Conservation (phyloP, 2,113 vertebrate genomes). For the Mastomys coucha region DNA sequence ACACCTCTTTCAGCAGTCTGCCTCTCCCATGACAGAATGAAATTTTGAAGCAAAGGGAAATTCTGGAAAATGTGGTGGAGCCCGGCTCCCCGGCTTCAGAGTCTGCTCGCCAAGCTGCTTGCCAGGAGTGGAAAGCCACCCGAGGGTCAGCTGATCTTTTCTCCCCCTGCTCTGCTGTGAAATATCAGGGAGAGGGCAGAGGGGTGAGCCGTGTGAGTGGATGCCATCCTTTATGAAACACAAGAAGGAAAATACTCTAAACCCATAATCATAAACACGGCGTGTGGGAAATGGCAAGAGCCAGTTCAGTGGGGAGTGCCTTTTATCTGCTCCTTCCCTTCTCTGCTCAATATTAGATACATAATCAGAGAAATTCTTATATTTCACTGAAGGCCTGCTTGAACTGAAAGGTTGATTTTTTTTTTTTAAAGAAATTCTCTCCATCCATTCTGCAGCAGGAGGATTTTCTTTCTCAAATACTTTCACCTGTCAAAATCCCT, state of each 20-base stretch:
- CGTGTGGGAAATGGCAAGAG: conserved; percentile 82
- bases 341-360: conserved; percentile 79
- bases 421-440: conserved; percentile 54
- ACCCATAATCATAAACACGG: conserved; percentile 88
- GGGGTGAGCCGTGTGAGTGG: conserved; percentile 50
- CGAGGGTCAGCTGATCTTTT: not conserved
- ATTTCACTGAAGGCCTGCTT: conserved; percentile 62
- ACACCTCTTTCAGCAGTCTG: not conserved
- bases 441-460: conserved; percentile 48
- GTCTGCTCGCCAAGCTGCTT: not conserved
- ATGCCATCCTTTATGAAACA: conserved; percentile 86
- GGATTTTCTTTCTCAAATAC: conserved; percentile 80
- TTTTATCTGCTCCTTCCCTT: conserved; percentile 73
- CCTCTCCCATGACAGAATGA: not conserved
- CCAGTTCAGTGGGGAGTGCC: conserved; percentile 70
- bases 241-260: conserved; percentile 86
- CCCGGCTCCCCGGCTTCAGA: not conserved
- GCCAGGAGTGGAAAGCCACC: not conserved
- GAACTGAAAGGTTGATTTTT: conserved; percentile 63
- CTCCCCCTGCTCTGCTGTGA: not conserved
- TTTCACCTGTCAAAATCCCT: conserved; percentile 77
- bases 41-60: not conserved
- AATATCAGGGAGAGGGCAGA: not conserved
- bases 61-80: not conserved
- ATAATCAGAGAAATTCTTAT: conserved; percentile 78